phyloP scores from a whole-genome alignment of 2,113 vertebrate species.

The Oceanodroma tethys region DNA sequence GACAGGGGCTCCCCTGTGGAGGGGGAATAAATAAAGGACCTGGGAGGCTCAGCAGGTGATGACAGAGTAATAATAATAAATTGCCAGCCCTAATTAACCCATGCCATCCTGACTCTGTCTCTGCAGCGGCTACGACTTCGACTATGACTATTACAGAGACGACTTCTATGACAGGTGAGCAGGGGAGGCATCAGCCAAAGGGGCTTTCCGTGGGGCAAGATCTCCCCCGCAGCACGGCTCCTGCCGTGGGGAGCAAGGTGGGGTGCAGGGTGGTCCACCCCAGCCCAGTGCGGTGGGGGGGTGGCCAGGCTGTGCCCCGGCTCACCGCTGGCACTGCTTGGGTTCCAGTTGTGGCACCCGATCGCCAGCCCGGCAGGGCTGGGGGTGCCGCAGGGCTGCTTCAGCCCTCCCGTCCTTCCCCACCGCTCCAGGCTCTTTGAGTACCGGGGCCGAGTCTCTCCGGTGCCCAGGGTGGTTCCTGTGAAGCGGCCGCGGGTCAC shows the following conservation, averaged over 20 bases:
- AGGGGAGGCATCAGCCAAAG: neutral
- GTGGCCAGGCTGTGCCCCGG: neutral
- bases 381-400: neutral
- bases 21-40: neutral
- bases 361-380: accelerated
- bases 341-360: neutral
- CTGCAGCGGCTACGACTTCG: conserved; percentile 86
- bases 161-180: conserved; percentile 90
- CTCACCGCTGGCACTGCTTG: neutral
- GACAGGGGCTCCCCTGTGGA: too few relatives aligned
- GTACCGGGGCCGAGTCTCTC: conserved; percentile 84
- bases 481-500: conserved; percentile 86
- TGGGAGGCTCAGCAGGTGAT: neutral
- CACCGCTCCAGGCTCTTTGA: conserved; percentile 82
- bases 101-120: conserved; percentile 38
- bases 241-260: accelerated
- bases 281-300: accelerated
- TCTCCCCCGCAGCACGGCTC: neutral
- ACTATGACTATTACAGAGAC: conserved; percentile 88
- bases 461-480: conserved; percentile 80
- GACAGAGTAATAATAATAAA: neutral
- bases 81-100: neutral
- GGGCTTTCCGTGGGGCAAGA: neutral
- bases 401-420: neutral
- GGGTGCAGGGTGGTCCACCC: neutral